Evolutionary conservation across 1,140 invertebrate species (phyloP), one percentile per base, ranked within the genome.

Genomic region (Calycopis cecrops): DNA sequence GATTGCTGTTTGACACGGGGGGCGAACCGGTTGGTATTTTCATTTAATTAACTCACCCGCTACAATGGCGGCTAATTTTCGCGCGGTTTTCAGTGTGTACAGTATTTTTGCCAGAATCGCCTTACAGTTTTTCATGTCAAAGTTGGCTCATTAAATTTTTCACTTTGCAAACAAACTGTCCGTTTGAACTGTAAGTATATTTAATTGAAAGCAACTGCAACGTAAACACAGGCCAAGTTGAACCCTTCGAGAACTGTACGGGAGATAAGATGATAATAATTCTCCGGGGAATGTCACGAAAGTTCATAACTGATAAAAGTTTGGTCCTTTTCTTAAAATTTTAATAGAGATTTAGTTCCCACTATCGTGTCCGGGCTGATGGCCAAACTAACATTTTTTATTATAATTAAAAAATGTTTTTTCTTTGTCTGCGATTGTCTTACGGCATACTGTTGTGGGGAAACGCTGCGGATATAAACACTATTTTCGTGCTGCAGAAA

Each of bases 301-400:
- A 85, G 76, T 85, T 85, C 73, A 81, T 81, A 85, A 80, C 81
- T 79, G 79, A 85, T 85, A 85, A 85, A 83, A 85, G 78, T 85
- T 83, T 65, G 66, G 71, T 73, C 72, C 75, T 76, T 79, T 85
- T 82, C 76, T 74, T 71, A 79, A 82, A 28, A 81, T 81, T 78
- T 83, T 82, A 80, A 84, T 79, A 79, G 71, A 84, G 69, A 76
- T 84, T 79, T 81, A 82, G 82, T 85, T 79, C 82, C 79, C 67
- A 40, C 56, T 48, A 58, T 48, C 44, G 47, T 44, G 38, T 57
- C 60, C 55, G 17, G 18, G 18, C 37, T 38, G 55, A 62, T 62
- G 57, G 53, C 47, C 34, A 61, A 67, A 71, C 69, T 69, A 69
- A 60, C 59, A 28, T 3, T 28, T n/a, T n/a, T 28, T 28, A 28